These are phyloP conservation scores for Sussaba pulchella DNA, from an alignment of 2,888 invertebrate species.

Conservation along the genomic window DNA sequence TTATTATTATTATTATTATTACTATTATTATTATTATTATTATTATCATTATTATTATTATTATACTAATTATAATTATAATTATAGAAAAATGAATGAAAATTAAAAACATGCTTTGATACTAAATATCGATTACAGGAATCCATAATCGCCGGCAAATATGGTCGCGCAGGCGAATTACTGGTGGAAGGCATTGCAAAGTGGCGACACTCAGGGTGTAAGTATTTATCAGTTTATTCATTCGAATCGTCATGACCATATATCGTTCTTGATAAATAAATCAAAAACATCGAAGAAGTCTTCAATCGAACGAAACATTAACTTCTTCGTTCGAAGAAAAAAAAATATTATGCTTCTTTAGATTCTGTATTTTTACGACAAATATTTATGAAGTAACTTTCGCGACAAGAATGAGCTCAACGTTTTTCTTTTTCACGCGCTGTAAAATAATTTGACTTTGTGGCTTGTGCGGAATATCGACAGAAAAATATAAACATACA, in stretches of 20 bases:
- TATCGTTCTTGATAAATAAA: too few relatives aligned
- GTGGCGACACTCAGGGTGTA: conserved; percentile 78
- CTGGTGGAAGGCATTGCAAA: conserved; percentile 79
- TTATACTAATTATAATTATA: not conserved
- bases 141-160: not conserved
- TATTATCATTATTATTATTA: not conserved
- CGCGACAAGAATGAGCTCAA: too few relatives aligned
- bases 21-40: too few relatives aligned
- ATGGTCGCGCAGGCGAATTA: conserved; percentile 78
- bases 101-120: too few relatives aligned
- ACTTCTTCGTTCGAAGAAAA: too few relatives aligned
- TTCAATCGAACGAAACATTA: too few relatives aligned
- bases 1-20: not conserved
- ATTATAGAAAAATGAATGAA: too few relatives aligned
- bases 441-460: not conserved
- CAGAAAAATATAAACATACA: not conserved
- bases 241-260: not conserved
- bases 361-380: too few relatives aligned
- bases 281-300: too few relatives aligned
- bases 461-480: not conserved
- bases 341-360: too few relatives aligned
- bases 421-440: too few relatives aligned
- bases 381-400: too few relatives aligned
- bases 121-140: conserved; percentile 25
- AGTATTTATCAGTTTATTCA: conserved; percentile 64